phyloP scores from a whole-genome alignment of 2,888 invertebrate species.

The Tupiocoris notatus region DNA sequence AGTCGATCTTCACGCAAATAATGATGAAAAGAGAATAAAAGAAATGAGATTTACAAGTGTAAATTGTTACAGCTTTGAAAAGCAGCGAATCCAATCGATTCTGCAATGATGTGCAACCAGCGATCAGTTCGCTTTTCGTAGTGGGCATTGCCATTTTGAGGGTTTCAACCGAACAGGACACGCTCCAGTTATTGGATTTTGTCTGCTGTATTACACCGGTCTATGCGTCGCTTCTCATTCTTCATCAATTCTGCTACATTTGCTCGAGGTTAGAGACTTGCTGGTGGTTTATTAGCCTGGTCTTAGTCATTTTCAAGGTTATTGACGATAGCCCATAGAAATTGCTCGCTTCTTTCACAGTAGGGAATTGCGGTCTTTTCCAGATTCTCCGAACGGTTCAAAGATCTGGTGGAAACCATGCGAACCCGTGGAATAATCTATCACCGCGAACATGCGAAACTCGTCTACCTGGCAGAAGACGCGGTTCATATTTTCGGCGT shows the following conservation, averaged over 20 bases:
- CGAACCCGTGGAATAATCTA: background rate
- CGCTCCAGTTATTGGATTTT: background rate
- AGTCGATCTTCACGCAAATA: too few species aligned
- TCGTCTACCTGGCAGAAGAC: slow-evolving; percentile 7
- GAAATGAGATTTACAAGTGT: too few species aligned
- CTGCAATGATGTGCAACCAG: too few species aligned
- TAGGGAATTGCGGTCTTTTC: background rate
- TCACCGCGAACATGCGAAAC: slow-evolving; percentile 3
- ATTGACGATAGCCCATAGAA: too few species aligned
- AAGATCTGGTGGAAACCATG: background rate
- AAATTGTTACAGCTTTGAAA: too few species aligned
- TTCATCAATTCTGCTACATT: background rate
- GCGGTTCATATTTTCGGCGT: slow-evolving; percentile 7
- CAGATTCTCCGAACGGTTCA: background rate
- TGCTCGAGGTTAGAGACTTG: background rate
- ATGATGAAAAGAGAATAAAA: too few species aligned
- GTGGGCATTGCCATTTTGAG: too few species aligned
- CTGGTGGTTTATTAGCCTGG: too few species aligned
- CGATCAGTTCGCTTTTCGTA: too few species aligned
- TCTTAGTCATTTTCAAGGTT: too few species aligned
- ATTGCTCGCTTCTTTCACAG: too few species aligned
- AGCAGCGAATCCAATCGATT: too few species aligned
- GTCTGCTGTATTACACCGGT: background rate
- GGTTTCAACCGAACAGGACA: background rate
- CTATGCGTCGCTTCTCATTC: background rate